A percentile compares a stretch with the other conserved stretches of the same genome.
phyloP scores from a whole-genome alignment of 2,888 invertebrate genomes.

The Callyntrura guangdongensis region DNA sequence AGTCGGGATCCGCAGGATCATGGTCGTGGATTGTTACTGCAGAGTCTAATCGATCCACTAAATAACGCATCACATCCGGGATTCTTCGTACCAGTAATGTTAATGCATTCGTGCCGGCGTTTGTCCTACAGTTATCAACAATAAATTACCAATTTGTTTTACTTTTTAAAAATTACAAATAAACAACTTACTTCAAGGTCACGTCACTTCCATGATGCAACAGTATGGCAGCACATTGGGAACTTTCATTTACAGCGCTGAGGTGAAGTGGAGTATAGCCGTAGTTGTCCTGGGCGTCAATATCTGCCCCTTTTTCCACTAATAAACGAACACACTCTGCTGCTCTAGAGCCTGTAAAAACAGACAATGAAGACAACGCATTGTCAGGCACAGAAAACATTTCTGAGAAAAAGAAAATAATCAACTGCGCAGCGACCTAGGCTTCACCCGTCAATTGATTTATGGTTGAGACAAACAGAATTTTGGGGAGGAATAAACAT shows the following conservation, averaged over 20 bases:
- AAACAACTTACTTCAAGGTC: conserved; percentile 88
- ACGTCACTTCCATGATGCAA: conserved; percentile 95
- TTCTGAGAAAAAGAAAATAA: too few relatives aligned
- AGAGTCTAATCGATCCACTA: conserved; percentile 93
- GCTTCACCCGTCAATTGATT: too few relatives aligned
- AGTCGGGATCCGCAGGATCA: conserved; percentile 94
- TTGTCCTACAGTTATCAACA: conserved; percentile 88
- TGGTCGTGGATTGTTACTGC: conserved; percentile 93
- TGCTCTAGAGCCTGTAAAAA: too few relatives aligned
- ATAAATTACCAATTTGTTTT: background rate
- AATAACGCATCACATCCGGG: conserved; percentile 93
- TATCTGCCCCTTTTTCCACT: conserved; percentile 85
- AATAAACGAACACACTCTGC: conserved; percentile 91
- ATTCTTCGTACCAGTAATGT: conserved; percentile 95
- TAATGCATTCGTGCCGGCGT: conserved; percentile 94
- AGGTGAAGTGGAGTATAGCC: conserved; percentile 92
- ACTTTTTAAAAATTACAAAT: too few relatives aligned
- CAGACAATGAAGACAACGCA: too few relatives aligned
- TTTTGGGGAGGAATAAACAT: too few relatives aligned
- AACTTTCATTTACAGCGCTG: conserved; percentile 94
- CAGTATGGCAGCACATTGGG: conserved; percentile 93
- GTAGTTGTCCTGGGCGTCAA: conserved; percentile 88
- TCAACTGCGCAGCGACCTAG: too few relatives aligned
- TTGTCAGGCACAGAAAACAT: too few relatives aligned
- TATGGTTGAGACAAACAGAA: too few relatives aligned